Conservation (phyloP, 1,140 invertebrate genomes). For the Trichogramma pretiosum region DNA sequence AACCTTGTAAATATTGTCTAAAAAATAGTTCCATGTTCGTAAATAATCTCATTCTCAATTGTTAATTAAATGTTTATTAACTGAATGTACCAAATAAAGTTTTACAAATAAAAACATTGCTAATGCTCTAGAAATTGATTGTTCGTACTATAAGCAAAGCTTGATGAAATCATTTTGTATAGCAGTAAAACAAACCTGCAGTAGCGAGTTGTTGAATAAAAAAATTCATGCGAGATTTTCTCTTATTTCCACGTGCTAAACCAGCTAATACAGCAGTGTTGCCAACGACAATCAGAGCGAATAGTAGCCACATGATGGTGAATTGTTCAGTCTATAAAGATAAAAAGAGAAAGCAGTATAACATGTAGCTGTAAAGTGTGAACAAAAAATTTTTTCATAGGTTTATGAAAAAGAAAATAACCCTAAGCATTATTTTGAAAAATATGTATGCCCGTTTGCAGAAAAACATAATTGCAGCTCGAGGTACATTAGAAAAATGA, state of each 20-base stretch:
- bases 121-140: neutral
- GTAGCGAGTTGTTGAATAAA: slow-evolving; percentile 92
- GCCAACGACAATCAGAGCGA: slow-evolving; percentile 78
- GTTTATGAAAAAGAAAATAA: no score
- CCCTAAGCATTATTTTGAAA: neutral
- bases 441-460: neutral
- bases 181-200: slow-evolving; percentile 58
- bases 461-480: neutral
- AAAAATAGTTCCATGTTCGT: no score
- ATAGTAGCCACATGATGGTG: slow-evolving; percentile 78
- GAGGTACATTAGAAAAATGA: no score
- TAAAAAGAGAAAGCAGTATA: slow-evolving; percentile 19
- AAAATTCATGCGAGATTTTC: slow-evolving; percentile 92
- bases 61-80: no score
- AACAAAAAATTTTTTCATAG: no score
- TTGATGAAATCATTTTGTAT: neutral
- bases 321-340: slow-evolving; percentile 79
- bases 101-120: neutral
- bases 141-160: neutral
- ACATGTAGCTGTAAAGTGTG: neutral
- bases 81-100: no score
- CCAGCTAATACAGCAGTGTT: slow-evolving; percentile 81
- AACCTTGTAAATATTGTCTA: no score
- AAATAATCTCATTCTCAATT: no score
- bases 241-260: slow-evolving; percentile 70